Evolutionary conservation across 2,113 vertebrate genomes (phyloP).

Genomic region (Chionomys nivalis): DNA sequence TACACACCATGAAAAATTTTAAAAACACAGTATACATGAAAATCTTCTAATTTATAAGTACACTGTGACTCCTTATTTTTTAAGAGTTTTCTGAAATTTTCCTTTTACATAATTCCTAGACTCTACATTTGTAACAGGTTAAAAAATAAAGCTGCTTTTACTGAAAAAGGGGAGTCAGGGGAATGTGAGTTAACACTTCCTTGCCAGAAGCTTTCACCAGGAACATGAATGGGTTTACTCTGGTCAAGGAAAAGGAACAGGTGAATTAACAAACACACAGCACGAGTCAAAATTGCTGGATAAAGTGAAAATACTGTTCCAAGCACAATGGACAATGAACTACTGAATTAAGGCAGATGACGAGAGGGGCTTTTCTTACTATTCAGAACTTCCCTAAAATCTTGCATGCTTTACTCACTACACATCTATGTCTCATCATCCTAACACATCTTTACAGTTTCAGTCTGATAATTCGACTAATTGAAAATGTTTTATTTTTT

Average conservation of each 20-base stretch:
- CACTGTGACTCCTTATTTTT: background rate
- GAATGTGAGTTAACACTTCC: slow-evolving; percentile 25
- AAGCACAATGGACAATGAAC: background rate
- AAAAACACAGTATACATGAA: slow-evolving; percentile 34
- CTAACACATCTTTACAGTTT: background rate
- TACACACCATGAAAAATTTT: background rate
- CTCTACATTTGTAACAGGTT: slow-evolving; percentile 52
- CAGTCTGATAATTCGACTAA: slow-evolving; percentile 8
- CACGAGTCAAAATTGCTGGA: slow-evolving; percentile 5
- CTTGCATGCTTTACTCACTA: background rate
- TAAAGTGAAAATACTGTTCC: slow-evolving; percentile 7
- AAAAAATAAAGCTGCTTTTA: slow-evolving; percentile 23
- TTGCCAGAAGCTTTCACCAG: slow-evolving; percentile 27
- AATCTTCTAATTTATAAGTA: slow-evolving; percentile 30
- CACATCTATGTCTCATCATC: slow-evolving; percentile 6
- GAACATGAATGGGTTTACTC: slow-evolving; percentile 23
- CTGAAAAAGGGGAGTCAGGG: slow-evolving; percentile 6
- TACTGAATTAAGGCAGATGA: background rate
- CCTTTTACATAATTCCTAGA: slow-evolving; percentile 16
- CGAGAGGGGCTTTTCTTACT: background rate
- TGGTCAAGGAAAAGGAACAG: slow-evolving; percentile 61
- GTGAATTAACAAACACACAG: slow-evolving; percentile 61
- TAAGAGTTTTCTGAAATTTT: slow-evolving; percentile 16
- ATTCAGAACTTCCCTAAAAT: slow-evolving; percentile 11
- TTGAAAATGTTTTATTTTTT: slow-evolving; percentile 27